Evolutionary conservation across 1,140 invertebrate species (phyloP), one percentile per base, ranked within the genome.

Genomic region (Spodoptera litura): DNA sequence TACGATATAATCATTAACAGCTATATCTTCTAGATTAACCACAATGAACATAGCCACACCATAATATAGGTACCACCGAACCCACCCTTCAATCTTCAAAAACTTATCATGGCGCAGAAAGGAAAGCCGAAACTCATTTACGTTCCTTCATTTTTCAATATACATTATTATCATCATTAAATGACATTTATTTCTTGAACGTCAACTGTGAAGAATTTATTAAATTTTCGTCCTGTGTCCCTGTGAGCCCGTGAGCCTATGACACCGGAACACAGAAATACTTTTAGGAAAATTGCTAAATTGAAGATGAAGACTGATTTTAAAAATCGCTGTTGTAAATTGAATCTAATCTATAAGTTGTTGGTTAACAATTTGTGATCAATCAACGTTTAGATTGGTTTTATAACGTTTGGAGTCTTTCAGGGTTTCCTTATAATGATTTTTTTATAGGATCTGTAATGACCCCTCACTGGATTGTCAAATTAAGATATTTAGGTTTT

Each of bases 161-260:
- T 53, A 70, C 25, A 61, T 25, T 11, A 53, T 70, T 70, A 70
- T 52, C 31, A 38, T 49, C 62, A 70, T 70, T 70, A 52, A 53
- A 70, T 70, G 49, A 31, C 66, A 53, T 70, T 70, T 53, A 70
- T 70, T 70, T 53, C 35, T 64, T 31, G 11, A 70, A 11, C 25
- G 49, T 53, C 66, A 53, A 70, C 66, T 11, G 27, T 52, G 13
- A 12, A 31, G 49, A 51, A 66, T 31, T 70, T 70, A 70, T 70
- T 70, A 70, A 70, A 70, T 70, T 70, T 31, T 31, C 12, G 66
- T 10, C 49, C 49, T 51, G 20, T 68, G 27, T 52, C 20, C 64
- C 27, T 49, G 12, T 70, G 52, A 52, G 12, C 13, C 66, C 66
- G 20, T 10, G 27, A 44, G 9, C 38, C 38, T 44, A 70, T 70